Base-by-base conservation (phyloP, 2,888 invertebrate species). In the Galerucella nymphaeae region DNA sequence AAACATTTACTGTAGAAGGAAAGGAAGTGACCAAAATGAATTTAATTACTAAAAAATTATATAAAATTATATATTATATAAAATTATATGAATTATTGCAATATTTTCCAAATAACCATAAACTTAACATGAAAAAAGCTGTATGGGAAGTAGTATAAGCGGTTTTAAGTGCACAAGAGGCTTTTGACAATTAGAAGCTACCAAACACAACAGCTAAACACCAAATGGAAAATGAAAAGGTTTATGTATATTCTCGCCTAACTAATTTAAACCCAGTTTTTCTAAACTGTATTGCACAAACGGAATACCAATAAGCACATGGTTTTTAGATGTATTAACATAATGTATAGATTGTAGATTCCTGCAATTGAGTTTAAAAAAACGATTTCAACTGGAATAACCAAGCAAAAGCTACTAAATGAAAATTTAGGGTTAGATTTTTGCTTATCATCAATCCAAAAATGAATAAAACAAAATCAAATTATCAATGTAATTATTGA, bases 351-450 rank as follows among this genome's bases (percentile, higher is more conserved):
- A 16, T 53, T 48, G n/a, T n/a, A 8, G n/a, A 48, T 48, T 48
- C 1, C 5, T 6, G n/a, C n/a, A 48, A 14, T n/a, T 5, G n/a
- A 13, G n/a, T 14, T 53, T 53, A 53, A 10, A 53, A 18, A 16
- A 53, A 45, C n/a, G 4, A 23, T 23, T 23, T 45, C 14, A 5
- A 18, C 9, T 48, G 48, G 6, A 6, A 2, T 53, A 20, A 42
- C 10, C 18, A 62, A 64, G 16, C 50, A 64, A 64, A 50, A 30
- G 20, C 50, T 50, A 50, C 30, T 16, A 38, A 20, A 41, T 59
- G 59, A 58, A 48, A 57, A 45, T 30, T 23, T 14, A 50, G 55
- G 59, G 48, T 67, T 48, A 59, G 67, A 59, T 67, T 48, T 59
- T 59, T 59, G 67, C 66, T 67, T 23, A 45, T 45, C 58, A 41